Evolutionary conservation across 30 jellyfish, hydroid and myxozoan genomes (phyloP).

Genomic region (Catostylus mosaicus): DNA sequence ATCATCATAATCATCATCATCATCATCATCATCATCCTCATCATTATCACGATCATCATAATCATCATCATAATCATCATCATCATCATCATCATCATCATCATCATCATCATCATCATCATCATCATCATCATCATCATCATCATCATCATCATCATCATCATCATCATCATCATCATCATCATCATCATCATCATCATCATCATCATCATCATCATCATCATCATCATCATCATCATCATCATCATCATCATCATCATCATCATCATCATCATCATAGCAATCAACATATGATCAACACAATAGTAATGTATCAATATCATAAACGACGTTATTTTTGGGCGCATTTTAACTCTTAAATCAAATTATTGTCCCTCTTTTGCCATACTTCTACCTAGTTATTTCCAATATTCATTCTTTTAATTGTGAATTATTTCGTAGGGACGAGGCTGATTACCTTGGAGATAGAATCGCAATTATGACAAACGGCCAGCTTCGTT

Average conservation of each 20-base stretch:
- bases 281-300: too few species aligned
- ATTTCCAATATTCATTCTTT: too few species aligned
- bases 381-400: too few species aligned
- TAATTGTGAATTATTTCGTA: background rate
- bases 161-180: background rate
- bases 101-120: constrained; percentile 39
- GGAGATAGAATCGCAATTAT: constrained; percentile 98
- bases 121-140: constrained; percentile 34
- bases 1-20: too few species aligned
- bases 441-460: constrained; percentile 99
- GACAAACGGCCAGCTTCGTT: constrained; percentile 94
- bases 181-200: background rate
- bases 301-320: too few species aligned
- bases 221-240: background rate
- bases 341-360: too few species aligned
- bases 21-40: too few species aligned
- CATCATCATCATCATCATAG: background rate
- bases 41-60: too few species aligned
- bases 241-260: background rate
- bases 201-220: background rate
- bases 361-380: too few species aligned
- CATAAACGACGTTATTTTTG: background rate
- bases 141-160: constrained; percentile 8
- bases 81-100: constrained; percentile 41
- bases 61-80: too few species aligned